These are phyloP conservation scores for Mythimna vitellina DNA, from an alignment of 2,888 invertebrate genomes.

Conservation along the genomic window DNA sequence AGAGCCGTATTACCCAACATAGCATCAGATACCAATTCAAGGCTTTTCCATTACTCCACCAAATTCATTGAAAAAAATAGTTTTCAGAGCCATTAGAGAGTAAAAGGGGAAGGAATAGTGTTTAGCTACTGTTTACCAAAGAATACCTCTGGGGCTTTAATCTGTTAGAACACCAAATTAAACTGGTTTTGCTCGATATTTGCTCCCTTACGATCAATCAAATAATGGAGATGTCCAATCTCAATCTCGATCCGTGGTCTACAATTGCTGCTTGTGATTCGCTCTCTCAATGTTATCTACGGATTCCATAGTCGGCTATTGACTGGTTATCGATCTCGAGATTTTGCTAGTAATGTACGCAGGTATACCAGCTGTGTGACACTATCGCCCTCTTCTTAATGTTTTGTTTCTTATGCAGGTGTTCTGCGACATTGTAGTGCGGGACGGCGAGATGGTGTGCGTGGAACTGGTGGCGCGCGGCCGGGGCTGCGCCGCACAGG, in stretches of 20 bases:
- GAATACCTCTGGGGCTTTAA: not conserved
- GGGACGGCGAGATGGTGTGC: conserved; percentile 99
- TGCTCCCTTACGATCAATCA: not conserved
- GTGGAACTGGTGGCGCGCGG: conserved; percentile 99
- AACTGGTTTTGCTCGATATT: not conserved
- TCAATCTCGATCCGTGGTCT: not conserved
- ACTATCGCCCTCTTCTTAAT: not conserved
- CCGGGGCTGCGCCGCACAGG: conserved; percentile 95
- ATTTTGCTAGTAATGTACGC: not conserved
- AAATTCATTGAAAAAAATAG: not conserved
- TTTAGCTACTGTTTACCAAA: not conserved
- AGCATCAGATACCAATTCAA: not conserved
- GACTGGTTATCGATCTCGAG: not conserved
- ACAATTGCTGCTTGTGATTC: not conserved
- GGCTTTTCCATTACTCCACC: not conserved
- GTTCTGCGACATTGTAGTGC: conserved; percentile 98
- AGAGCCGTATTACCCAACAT: not conserved
- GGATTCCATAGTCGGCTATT: not conserved
- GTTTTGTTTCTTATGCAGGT: conserved; percentile 82
- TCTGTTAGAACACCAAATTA: no score
- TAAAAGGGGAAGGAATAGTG: not conserved
- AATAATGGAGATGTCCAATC: not conserved
- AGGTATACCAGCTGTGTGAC: not conserved
- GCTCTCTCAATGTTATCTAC: not conserved
- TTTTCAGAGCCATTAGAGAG: not conserved